These are phyloP conservation scores for Eumacrocentrus americanus DNA, from an alignment of 2,888 invertebrate genomes.

Conservation along the genomic window DNA sequence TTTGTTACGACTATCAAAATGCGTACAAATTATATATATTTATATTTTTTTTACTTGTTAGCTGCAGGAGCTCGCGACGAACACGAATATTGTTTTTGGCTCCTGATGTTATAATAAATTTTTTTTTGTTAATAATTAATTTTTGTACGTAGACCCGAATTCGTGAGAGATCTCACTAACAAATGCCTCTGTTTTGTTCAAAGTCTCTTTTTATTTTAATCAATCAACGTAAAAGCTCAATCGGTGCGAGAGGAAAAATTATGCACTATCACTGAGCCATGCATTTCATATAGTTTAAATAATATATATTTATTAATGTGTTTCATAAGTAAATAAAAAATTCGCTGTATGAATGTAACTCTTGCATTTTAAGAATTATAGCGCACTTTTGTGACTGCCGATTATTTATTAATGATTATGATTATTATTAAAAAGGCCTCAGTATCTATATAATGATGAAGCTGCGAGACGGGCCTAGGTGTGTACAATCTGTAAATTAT, in stretches of 20 bases:
- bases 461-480: conserved; percentile 23
- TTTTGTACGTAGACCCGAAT: too few species aligned
- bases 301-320: background rate
- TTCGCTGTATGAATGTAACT: background rate
- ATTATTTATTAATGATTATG: conserved; percentile 38
- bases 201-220: background rate
- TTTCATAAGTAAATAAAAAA: background rate
- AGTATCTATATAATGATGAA: conserved; percentile 24
- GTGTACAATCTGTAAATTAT: conserved; percentile 59
- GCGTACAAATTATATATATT: conserved; percentile 3
- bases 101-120: background rate
- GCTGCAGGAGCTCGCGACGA: conserved; percentile 35
- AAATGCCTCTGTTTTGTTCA: too few species aligned
- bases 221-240: background rate
- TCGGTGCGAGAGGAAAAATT: background rate
- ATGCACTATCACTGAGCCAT: background rate
- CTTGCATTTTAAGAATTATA: background rate
- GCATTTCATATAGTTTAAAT: background rate
- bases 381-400: background rate
- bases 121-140: background rate
- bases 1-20: background rate
- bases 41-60: conserved; percentile 37
- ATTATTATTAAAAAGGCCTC: conserved; percentile 45
- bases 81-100: conserved; percentile 41
- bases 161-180: too few species aligned